Percentiles rank a stretch among this genome's conserved stretches.
Conservation (phyloP, 2,888 invertebrate species). For the Acleris cristana region DNA sequence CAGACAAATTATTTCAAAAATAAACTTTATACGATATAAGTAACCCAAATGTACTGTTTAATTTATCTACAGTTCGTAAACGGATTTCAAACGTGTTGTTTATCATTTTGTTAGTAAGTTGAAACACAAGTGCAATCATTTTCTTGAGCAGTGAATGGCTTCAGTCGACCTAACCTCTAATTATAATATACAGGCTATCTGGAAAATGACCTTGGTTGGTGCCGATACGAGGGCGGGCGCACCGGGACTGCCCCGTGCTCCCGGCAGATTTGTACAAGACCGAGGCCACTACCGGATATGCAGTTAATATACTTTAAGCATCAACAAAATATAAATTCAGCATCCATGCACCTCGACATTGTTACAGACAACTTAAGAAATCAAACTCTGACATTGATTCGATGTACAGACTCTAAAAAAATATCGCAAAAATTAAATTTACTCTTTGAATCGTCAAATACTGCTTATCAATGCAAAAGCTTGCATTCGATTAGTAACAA, state of each 20-base stretch:
- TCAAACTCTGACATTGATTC: conserved; percentile 5
- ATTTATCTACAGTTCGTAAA: conserved; percentile 14
- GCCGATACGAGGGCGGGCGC: neutral
- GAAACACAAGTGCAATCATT: conserved; percentile 13
- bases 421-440: conserved; percentile 9
- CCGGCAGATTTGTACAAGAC: conserved; percentile 9
- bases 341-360: conserved; percentile 5
- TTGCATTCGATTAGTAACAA: conserved; percentile 13
- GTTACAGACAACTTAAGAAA: neutral
- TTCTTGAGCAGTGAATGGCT: conserved; percentile 40
- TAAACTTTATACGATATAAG: conserved; percentile 70
- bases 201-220: conserved; percentile 4
- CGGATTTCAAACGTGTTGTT: conserved; percentile 10
- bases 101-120: conserved; percentile 5
- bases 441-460: conserved; percentile 18
- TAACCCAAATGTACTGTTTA: conserved; percentile 5
- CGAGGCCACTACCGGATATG: conserved; percentile 7
- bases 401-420: conserved; percentile 22
- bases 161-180: conserved; percentile 24
- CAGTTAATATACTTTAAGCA: neutral
- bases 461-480: conserved; percentile 7
- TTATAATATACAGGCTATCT: conserved; percentile 4
- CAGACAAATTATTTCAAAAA: conserved; percentile 42
- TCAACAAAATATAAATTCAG: neutral
- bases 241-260: neutral